Conservation (phyloP, 2,888 invertebrate genomes). For the Dromius quadrimaculatus region DNA sequence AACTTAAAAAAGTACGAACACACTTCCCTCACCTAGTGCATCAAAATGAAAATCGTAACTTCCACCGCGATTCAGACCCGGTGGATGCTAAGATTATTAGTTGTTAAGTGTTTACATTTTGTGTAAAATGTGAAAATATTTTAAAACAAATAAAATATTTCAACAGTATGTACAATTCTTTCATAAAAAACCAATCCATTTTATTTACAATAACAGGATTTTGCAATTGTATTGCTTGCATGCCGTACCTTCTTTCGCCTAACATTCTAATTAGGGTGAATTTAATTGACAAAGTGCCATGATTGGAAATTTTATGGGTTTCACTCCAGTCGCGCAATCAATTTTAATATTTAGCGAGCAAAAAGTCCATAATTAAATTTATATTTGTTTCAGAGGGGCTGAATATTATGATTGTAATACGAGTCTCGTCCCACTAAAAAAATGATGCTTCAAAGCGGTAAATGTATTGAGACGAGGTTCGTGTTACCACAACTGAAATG, state of each 20-base stretch:
- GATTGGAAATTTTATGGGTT: not conserved
- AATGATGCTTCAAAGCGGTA: too few relatives aligned
- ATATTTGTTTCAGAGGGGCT: too few relatives aligned
- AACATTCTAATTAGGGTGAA: conserved; percentile 31
- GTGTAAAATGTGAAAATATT: conserved; percentile 26
- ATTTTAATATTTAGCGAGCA: too few relatives aligned
- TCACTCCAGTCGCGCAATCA: too few relatives aligned
- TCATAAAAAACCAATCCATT: conserved; percentile 25
- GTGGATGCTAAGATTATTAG: too few relatives aligned
- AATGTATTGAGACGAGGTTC: too few relatives aligned
- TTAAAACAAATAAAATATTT: conserved; percentile 33
- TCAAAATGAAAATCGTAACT: conserved; percentile 20
- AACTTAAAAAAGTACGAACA: conserved; percentile 25
- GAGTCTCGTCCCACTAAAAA: too few relatives aligned
- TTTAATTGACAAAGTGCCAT: conserved; percentile 46
- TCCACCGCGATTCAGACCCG: not conserved
- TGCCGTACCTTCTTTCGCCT: conserved; percentile 15
- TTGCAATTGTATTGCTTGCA: conserved; percentile 22
- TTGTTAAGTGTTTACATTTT: conserved; percentile 24
- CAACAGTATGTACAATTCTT: conserved; percentile 36
- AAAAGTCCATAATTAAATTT: too few relatives aligned
- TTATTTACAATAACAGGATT: conserved; percentile 40
- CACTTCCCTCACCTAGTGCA: conserved; percentile 39
- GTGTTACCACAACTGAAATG: conserved; percentile 15
- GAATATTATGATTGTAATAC: too few relatives aligned